Conservation (phyloP, 2,888 invertebrate species). For the Marronus borbonicus region DNA sequence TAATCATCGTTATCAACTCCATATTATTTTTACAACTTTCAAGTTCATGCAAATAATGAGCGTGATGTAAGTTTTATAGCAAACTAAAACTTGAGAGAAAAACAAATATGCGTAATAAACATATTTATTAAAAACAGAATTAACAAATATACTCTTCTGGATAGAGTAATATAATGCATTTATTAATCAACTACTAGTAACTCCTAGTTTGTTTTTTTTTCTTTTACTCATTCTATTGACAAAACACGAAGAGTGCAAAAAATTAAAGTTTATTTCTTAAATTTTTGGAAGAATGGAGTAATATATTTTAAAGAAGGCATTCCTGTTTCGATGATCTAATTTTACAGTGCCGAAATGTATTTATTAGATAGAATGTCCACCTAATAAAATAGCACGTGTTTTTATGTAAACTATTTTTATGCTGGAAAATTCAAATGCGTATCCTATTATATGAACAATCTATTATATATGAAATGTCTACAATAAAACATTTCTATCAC, state of each 20-base stretch:
- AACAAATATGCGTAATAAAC: constrained; percentile 54
- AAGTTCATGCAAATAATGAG: constrained; percentile 21
- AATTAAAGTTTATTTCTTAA: constrained; percentile 16
- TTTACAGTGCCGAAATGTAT: constrained; percentile 29
- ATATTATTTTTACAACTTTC: constrained; percentile 14
- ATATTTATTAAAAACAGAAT: constrained; percentile 59
- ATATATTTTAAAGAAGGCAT: constrained; percentile 39
- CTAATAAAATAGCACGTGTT: constrained; percentile 40
- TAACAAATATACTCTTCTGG: constrained; percentile 58
- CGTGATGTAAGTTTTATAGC: constrained; percentile 49
- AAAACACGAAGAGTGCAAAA: constrained; percentile 18
- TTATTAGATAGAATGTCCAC: constrained; percentile 41
- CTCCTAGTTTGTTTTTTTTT: constrained; percentile 7
- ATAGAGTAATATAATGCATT: constrained; percentile 42
- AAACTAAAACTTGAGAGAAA: constrained; percentile 21
- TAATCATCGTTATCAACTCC: constrained; percentile 46
- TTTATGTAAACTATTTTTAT: background rate
- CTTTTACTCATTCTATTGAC: constrained; percentile 3
- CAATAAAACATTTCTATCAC: constrained; percentile 53
- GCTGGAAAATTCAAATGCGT: constrained; percentile 19
- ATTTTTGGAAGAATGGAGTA: constrained; percentile 39
- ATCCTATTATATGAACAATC: constrained; percentile 49
- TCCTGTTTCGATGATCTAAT: constrained; percentile 43
- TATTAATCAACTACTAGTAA: constrained; percentile 36
- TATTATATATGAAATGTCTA: constrained; percentile 51